phyloP scores from a whole-genome alignment of 2,113 vertebrate species.

The Stegostoma tigrinum region DNA sequence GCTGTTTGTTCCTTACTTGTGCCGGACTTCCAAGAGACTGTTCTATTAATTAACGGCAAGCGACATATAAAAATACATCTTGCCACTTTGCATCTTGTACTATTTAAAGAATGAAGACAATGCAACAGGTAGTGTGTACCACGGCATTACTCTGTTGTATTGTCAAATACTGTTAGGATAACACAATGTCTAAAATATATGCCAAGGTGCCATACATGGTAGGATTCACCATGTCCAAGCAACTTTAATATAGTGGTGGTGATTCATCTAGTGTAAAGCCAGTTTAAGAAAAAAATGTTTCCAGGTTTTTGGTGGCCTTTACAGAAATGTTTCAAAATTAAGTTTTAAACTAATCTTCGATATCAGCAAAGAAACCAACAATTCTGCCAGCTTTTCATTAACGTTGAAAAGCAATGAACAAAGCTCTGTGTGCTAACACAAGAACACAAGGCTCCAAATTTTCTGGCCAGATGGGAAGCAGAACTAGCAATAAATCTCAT shows the following conservation, averaged over 20 bases:
- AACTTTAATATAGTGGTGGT: neutral
- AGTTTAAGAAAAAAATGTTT: neutral
- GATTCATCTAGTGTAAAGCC: neutral
- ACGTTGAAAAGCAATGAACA: neutral
- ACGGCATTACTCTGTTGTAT: neutral
- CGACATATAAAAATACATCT: neutral
- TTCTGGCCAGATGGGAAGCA: neutral
- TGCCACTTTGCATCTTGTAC: neutral
- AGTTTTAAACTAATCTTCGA: neutral
- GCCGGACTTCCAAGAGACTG: neutral
- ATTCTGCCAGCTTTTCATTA: neutral
- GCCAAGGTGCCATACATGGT: neutral
- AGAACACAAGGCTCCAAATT: neutral
- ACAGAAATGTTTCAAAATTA: neutral
- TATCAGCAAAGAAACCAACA: neutral
- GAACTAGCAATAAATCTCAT: neutral
- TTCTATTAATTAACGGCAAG: neutral
- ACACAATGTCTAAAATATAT: neutral
- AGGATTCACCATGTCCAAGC: neutral
- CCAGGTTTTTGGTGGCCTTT: neutral
- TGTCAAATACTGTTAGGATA: neutral
- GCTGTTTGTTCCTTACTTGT: neutral
- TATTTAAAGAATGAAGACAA: no score
- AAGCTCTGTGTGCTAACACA: neutral
- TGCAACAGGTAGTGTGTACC: neutral